phyloP scores from a whole-genome alignment of 2,888 invertebrate species.

The Agrotis exclamationis region DNA sequence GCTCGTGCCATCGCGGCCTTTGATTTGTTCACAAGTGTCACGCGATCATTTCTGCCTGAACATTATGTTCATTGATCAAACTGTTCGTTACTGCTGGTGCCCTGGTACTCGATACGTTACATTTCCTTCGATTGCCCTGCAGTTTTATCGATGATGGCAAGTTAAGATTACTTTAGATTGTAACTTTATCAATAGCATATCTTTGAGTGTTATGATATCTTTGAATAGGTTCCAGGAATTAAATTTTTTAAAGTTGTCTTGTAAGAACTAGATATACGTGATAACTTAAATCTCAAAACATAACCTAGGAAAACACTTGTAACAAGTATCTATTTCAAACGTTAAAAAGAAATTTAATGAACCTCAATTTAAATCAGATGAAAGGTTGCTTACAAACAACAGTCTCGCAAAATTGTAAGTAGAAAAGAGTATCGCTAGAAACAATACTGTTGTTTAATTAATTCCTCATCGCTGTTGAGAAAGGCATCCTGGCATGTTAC shows the following conservation, averaged over 20 bases:
- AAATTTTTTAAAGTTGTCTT: slow-evolving; percentile 20
- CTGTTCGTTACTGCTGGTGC: slow-evolving; percentile 43
- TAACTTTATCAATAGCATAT: slow-evolving; percentile 58
- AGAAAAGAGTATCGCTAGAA: slow-evolving; percentile 45
- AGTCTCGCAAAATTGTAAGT: slow-evolving; percentile 33
- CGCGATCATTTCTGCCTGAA: slow-evolving; percentile 72
- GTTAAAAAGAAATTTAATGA: slow-evolving; percentile 7
- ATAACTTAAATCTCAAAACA: background rate
- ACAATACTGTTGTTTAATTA: slow-evolving; percentile 69
- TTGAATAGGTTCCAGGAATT: slow-evolving; percentile 29
- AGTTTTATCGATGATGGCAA: slow-evolving; percentile 46
- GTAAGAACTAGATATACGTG: background rate
- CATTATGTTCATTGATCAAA: slow-evolving; percentile 75
- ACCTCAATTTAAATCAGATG: slow-evolving; percentile 29
- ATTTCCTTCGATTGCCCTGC: slow-evolving; percentile 24
- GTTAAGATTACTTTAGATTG: slow-evolving; percentile 40
- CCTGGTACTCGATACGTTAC: slow-evolving; percentile 29
- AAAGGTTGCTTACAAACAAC: slow-evolving; percentile 38
- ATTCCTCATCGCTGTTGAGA: slow-evolving; percentile 64
- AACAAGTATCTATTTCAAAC: too few species aligned
- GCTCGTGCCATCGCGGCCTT: slow-evolving; percentile 79
- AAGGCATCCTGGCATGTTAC: slow-evolving; percentile 63
- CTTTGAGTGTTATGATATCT: slow-evolving; percentile 56
- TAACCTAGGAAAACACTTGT: too few species aligned
- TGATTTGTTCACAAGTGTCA: slow-evolving; percentile 76